Conservation (phyloP, 2,797 vertebrate genomes). For the Psittacula echo region DNA sequence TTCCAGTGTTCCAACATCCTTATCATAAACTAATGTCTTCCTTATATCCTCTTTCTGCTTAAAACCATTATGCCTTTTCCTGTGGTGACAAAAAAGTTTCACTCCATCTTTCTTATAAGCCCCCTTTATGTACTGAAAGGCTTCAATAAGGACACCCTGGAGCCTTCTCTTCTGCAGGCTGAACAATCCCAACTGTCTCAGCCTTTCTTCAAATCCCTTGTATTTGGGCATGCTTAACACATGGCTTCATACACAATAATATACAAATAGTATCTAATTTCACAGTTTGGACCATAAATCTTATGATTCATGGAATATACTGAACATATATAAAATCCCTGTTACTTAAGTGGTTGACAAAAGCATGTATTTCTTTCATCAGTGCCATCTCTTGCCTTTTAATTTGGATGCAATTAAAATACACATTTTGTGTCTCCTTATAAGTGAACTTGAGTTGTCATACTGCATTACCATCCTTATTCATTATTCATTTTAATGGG, state of each 20-base stretch:
- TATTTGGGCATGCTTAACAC: background rate
- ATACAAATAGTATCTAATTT: background rate
- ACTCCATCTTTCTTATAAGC: background rate
- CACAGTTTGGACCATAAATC: background rate
- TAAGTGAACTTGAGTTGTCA: background rate
- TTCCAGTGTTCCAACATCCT: background rate
- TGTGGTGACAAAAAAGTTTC: background rate
- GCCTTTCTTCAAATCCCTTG: background rate
- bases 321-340: background rate
- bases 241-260: background rate
- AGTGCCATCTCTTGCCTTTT: background rate
- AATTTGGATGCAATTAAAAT: background rate
- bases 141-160: background rate
- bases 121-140: background rate
- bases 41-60: background rate
- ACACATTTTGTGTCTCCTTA: background rate
- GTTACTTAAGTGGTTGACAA: background rate
- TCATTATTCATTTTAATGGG: background rate
- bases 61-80: background rate
- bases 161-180: background rate
- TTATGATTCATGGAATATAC: background rate
- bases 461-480: background rate
- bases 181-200: background rate
- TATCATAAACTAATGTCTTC: background rate
- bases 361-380: background rate